These are phyloP conservation scores for Calidris pygmaea DNA, from an alignment of 2,113 vertebrate genomes.

Conservation along the genomic window DNA sequence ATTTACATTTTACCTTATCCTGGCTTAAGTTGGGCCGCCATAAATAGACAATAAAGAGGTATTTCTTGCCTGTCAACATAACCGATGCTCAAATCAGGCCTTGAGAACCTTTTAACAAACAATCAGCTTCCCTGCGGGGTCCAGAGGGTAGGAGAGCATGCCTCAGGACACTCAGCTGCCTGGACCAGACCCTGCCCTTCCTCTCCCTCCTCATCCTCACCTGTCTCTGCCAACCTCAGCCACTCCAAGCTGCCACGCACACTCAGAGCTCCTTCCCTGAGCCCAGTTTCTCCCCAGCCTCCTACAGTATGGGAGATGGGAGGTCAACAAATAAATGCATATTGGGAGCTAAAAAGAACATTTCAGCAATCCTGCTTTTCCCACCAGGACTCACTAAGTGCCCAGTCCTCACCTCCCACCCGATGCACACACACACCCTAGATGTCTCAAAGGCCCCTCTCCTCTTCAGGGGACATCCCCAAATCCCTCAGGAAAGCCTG, in stretches of 20 bases:
- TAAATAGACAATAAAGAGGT: not conserved
- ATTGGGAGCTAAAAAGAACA: not conserved
- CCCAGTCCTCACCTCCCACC: not conserved
- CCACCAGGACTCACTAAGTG: not conserved
- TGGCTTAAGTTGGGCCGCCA: not conserved
- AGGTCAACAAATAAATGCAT: not conserved
- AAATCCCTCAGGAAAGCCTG: not conserved
- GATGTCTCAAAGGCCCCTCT: not conserved
- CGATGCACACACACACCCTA: fast-evolving
- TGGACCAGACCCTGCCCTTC: not conserved
- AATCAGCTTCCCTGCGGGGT: not conserved
- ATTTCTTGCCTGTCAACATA: not conserved
- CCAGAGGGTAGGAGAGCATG: not conserved
- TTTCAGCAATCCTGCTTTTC: not conserved
- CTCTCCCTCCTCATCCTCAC: not conserved
- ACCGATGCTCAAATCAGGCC: not conserved
- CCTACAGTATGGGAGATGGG: not conserved
- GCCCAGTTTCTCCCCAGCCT: not conserved
- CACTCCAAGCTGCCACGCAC: not conserved
- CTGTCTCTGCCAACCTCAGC: not conserved
- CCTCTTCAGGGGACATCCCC: not conserved
- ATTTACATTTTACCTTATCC: not conserved
- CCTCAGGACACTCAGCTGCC: no score
- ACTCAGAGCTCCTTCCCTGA: not conserved
- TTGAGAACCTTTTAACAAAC: not conserved